A percentile compares a stretch with the other conserved stretches of the same genome.
Evolutionary conservation across 2,888 invertebrate species (phyloP).

Genomic region (Smittia aterrima): DNA sequence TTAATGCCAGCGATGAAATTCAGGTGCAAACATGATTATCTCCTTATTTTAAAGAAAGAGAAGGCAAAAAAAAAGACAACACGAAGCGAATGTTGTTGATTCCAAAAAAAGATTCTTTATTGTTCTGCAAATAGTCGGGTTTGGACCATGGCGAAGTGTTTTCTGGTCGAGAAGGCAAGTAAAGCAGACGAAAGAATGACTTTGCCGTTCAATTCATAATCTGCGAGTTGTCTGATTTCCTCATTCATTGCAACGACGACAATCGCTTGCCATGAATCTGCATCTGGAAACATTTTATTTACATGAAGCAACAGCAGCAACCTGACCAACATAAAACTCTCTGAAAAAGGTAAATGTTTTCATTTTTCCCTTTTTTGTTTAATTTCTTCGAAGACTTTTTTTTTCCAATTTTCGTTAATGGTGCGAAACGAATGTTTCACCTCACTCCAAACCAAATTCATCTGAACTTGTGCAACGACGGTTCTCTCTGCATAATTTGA

Average conservation of each 20-base stretch:
- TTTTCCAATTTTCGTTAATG: conserved; percentile 25
- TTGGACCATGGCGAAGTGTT: background rate
- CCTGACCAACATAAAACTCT: conserved; percentile 18
- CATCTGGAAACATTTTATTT: conserved; percentile 25
- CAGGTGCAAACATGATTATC: conserved; percentile 23
- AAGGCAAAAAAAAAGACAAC: background rate
- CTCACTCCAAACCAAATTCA: conserved; percentile 15
- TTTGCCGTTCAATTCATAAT: background rate
- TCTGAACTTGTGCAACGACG: background rate
- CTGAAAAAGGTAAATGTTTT: conserved; percentile 19
- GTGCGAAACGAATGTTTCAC: conserved; percentile 18
- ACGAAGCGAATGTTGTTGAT: background rate
- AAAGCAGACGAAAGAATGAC: background rate
- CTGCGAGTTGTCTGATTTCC: conserved; percentile 20
- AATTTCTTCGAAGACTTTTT: background rate
- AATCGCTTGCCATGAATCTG: conserved; percentile 7
- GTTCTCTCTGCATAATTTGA: conserved; percentile 17
- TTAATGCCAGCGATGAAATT: conserved; percentile 19
- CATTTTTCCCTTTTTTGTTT: conserved; percentile 18
- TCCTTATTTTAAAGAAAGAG: background rate
- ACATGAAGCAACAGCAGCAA: background rate
- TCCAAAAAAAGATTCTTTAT: conserved; percentile 4
- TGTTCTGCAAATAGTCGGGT: background rate
- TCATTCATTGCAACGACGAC: background rate
- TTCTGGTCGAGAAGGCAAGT: background rate